Base-by-base conservation (phyloP, 2,113 vertebrate species). In the Tenrec ecaudatus region DNA sequence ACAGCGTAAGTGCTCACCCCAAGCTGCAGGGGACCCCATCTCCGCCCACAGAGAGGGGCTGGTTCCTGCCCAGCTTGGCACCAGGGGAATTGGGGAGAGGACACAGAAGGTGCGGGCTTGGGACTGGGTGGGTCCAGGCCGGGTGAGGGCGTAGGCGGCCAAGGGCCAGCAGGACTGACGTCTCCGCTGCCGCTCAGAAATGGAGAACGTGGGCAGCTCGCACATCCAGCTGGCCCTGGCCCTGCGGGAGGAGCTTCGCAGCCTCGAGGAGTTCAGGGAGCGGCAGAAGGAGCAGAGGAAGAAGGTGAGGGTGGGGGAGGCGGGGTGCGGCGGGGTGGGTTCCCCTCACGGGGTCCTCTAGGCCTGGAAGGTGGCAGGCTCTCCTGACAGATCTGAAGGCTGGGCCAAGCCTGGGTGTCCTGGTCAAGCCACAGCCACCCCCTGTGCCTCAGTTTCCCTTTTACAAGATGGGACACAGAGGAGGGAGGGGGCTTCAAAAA, bases 251-350 rank as follows among this genome's bases (percentile, higher is more conserved):
- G 99, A 99, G 93, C 94, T 98, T 76, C 99, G 98, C 95, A 98
- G 98, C 92, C 98, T 99, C 66, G 99, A 99, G 95, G 98, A 98
- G 90, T 99, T 99, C 97, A 98, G 99, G 89, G 99, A 99, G 94
- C 97, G 98, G 53, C 99, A 99, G 97, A 99, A 99, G 96, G 99
- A 99, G 11, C 99, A 99, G 96, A 98, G 99, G 20, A 99, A 99
- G 97, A 99, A 99, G 98, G 99, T 99, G 88, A 98, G 97, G 47
- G 47, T 53, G 47, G 47, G 19, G 14, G 0, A 66, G 12, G 98
- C 99, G 97, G 22, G 10, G 0, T 64, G 7, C 8, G 22, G 15
- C 1, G 77, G 36, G 4, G 8, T 10, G 14, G 16, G 22, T n/a
- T 23, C 29, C 7, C 1, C 12, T 31, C 76, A 78, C 66, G 29